Percentiles rank a stretch among this genome's conserved stretches.
These are phyloP conservation scores for Acleris sparsana DNA, from an alignment of 2,888 invertebrate genomes.

Conservation along the genomic window DNA sequence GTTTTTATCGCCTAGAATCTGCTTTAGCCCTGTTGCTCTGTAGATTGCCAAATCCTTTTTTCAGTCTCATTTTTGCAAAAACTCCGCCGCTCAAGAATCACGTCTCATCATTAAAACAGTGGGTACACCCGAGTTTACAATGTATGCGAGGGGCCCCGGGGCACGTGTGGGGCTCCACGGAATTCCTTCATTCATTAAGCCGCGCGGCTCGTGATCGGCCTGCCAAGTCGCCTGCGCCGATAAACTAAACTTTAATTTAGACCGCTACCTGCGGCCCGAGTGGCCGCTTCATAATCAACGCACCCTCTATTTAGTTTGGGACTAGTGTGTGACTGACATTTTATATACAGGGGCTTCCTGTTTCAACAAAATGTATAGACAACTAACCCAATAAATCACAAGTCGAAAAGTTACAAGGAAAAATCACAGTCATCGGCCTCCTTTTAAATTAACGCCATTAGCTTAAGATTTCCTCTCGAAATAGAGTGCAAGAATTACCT, in stretches of 20 bases:
- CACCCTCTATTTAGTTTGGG: constrained; percentile 72
- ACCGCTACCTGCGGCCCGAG: constrained; percentile 67
- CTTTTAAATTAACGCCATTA: constrained; percentile 84
- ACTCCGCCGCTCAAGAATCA: constrained; percentile 14
- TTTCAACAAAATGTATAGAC: constrained; percentile 35
- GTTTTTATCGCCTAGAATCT: no score
- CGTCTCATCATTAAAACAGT: constrained; percentile 41
- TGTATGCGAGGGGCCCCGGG: constrained; percentile 57
- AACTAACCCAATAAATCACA: constrained; percentile 72
- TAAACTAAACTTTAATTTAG: constrained; percentile 79
- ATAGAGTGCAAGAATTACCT: constrained; percentile 82
- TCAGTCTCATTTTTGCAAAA: background rate
- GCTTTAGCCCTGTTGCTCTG: no score
- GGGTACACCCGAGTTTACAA: constrained; percentile 54
- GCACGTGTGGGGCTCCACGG: constrained; percentile 64
- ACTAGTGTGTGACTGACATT: constrained; percentile 70
- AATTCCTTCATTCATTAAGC: constrained; percentile 82
- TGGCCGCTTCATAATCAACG: constrained; percentile 70
- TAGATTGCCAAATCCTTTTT: background rate
- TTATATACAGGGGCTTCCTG: constrained; percentile 51
- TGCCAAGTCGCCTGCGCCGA: constrained; percentile 66
- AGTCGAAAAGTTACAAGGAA: constrained; percentile 70
- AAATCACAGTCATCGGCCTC: constrained; percentile 80
- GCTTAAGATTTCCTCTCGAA: constrained; percentile 78
- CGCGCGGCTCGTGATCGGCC: constrained; percentile 70